Evolutionary conservation across 2,797 vertebrate genomes (phyloP).

Genomic region (Darevskia mixta): DNA sequence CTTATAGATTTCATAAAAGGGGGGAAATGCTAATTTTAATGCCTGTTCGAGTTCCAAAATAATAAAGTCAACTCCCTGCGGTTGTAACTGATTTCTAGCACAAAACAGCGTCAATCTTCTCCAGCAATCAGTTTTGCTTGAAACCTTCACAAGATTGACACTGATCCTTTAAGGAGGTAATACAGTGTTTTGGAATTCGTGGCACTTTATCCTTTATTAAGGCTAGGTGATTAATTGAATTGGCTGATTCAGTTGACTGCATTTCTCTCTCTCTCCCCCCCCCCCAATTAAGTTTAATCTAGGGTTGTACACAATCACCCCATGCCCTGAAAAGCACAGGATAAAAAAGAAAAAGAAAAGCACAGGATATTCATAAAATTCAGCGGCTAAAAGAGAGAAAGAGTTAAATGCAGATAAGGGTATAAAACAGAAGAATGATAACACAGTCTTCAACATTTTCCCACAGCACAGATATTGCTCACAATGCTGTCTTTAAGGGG

Average conservation of each 20-base stretch:
- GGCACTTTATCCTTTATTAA: neutral
- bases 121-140: constrained; percentile 23
- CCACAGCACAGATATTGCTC: neutral
- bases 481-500: neutral
- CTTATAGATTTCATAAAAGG: constrained; percentile 34
- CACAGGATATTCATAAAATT: neutral
- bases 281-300: constrained; percentile 19
- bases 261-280: neutral
- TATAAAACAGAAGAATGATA: constrained; percentile 20
- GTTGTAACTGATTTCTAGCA: constrained; percentile 42
- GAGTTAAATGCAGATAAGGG: constrained; percentile 24
- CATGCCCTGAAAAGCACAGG: neutral
- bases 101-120: constrained; percentile 46
- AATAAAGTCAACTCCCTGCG: constrained; percentile 40
- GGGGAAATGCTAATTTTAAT: constrained; percentile 38
- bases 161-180: constrained; percentile 45
- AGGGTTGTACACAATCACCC: neutral
- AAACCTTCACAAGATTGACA: constrained; percentile 45
- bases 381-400: neutral
- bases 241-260: constrained; percentile 13
- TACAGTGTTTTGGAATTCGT: constrained; percentile 32
- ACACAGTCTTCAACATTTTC: constrained; percentile 8
- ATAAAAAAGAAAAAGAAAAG: neutral
- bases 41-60: constrained; percentile 28
- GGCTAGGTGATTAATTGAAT: constrained; percentile 13